Evolutionary conservation across 2,797 vertebrate genomes (phyloP), one percentile per base, ranked within the genome.

Genomic region (Enteromius trimaculatus): DNA sequence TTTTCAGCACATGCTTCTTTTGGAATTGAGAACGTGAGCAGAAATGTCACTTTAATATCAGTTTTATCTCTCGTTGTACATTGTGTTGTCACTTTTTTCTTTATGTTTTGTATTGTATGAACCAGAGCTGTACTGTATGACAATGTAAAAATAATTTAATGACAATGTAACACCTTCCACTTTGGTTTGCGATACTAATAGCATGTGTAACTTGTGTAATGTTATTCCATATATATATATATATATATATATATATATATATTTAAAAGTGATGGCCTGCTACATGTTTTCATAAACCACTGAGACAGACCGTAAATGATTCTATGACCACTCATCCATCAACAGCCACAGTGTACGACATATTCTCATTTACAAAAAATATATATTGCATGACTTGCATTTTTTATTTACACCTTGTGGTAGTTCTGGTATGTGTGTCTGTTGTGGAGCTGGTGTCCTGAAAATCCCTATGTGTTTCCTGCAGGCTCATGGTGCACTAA

Each of bases 111-210:
- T 93, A 92, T 93, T 92, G 92, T 94, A 96, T 92, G 90, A 92
- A 91, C 94, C 94, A 92, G 93, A 94, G 94, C 93, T 93, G 92
- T 89, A 94, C 95, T 64, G 62, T 31, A 96, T 92, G 96, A 96
- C 96, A 96, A 96, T 96, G 95, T 96, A 95, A 93, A 58, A 84
- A 71, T n/a, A 83, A 79, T 68, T n/a, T n/a, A n/a, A n/a, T n/a
- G n/a, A n/a, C n/a, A n/a, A 83, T 84, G 89, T 87, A 87, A 82
- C 53, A 79, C 58, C 85, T 88, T 91, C 88, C 90, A 86, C 90
- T 91, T 89, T 90, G 87, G 87, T 90, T 91, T 87, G 89, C 83
- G 80, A 84, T 84, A 87, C 87, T 86, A 82, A 82, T 81, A 78
- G 79, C 88, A 77, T 84, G 53, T 89, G 77, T 87, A 72, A 66